Percentiles rank a stretch among this genome's conserved stretches.
These are phyloP conservation scores for Zaprionus taronus DNA, from an alignment of 1,140 invertebrate species.

Conservation along the genomic window DNA sequence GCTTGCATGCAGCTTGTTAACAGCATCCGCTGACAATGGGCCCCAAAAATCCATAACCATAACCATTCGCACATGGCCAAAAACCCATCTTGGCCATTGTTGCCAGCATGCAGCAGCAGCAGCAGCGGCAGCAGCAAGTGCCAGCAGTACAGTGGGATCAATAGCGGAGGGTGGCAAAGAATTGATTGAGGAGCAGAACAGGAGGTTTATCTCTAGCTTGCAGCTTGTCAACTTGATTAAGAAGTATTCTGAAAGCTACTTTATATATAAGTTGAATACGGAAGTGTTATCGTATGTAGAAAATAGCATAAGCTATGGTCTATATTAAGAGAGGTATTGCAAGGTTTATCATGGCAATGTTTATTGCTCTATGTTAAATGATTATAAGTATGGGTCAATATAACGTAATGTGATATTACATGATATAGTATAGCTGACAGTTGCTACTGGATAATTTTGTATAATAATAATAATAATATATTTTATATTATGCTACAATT, in stretches of 20 bases:
- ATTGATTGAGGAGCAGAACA: neutral
- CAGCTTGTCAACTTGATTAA: neutral
- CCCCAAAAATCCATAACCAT: constrained; percentile 20
- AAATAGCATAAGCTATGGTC: neutral
- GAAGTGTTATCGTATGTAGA: neutral
- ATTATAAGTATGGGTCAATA: neutral
- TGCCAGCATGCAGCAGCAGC: neutral
- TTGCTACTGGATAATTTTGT: neutral
- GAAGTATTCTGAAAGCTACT: neutral
- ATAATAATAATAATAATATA: too few species aligned
- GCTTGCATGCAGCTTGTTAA: constrained; percentile 32
- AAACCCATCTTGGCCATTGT: constrained; percentile 11
- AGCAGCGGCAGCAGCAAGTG: neutral
- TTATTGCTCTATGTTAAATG: neutral
- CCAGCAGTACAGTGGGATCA: neutral
- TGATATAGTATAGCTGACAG: too few species aligned
- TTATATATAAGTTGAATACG: neutral
- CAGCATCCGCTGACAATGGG: constrained; percentile 46
- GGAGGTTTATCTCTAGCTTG: neutral
- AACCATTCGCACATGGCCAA: constrained; percentile 26
- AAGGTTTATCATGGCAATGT: neutral
- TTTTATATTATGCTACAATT: too few species aligned
- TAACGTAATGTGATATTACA: too few species aligned
- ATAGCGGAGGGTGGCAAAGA: neutral
- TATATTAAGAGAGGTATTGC: too few species aligned